Conservation (phyloP, 1,140 invertebrate species). For the Conopomorpha cramerella region DNA sequence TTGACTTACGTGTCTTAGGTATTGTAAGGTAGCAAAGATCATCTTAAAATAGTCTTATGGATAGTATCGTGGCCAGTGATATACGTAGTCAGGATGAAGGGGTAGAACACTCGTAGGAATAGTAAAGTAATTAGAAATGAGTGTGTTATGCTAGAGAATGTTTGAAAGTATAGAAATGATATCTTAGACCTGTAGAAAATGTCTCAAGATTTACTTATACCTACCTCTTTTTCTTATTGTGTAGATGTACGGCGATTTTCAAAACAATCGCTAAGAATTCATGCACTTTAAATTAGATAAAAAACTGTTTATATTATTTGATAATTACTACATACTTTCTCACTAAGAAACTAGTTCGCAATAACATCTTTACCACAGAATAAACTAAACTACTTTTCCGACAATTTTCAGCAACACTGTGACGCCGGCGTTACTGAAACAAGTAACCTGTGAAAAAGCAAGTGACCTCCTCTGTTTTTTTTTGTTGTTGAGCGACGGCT, state of each 20-base stretch:
- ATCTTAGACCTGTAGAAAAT: background rate
- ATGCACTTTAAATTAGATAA: background rate
- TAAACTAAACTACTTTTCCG: conserved; percentile 12
- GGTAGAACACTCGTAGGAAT: background rate
- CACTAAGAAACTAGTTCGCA: background rate
- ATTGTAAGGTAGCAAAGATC: background rate
- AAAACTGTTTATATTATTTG: background rate
- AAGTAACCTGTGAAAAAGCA: conserved; percentile 11
- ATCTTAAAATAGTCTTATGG: background rate
- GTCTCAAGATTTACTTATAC: background rate
- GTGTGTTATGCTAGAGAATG: no score
- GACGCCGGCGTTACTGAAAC: conserved; percentile 22
- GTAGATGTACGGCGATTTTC: background rate
- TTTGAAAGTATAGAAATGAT: no score
- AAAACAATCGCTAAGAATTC: no score
- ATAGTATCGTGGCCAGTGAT: background rate
- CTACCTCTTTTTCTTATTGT: background rate
- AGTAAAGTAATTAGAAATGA: background rate
- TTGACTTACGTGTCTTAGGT: background rate
- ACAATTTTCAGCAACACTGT: conserved; percentile 30
- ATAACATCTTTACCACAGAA: background rate
- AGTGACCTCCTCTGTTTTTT: no score
- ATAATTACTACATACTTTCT: background rate
- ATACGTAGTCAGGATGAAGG: background rate
- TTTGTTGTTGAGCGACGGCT: no score